Evolutionary conservation across 2,888 invertebrate species (phyloP), one percentile per base, ranked within the genome.

Genomic region (Drosophila paracracens): DNA sequence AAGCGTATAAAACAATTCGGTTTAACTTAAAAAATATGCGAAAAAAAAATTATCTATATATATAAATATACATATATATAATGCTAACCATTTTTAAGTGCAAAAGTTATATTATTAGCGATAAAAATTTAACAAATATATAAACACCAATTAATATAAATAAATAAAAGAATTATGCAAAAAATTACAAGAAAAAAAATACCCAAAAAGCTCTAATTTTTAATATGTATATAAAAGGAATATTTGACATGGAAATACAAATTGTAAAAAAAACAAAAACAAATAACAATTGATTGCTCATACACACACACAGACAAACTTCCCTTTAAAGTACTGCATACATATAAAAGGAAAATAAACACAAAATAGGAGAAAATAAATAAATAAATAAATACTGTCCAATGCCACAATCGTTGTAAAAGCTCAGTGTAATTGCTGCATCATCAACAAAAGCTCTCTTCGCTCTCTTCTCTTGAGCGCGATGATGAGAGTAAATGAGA

Each of bases 21-120:
- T 72, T 58, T 60, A 84, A 67, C 58, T 71, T 54, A 70, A 66
- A 70, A 31, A 59, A 46, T 57, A 59, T 50, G 63, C 71, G 65
- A 69, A 56, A 65, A 67, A 67, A 74, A 76, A 56, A 63, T 74
- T 11, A 51, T n/a, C 21, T 25, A 48, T 11, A 25, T 46, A 27
- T 48, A 50, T 51, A 50, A 18, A 50, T 53, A 54, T 56, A 56
- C 13, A 56, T 27, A 38, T 56, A 50, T 48, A 59, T 68, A 80
- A 83, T 68, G 73, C 88, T 82, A 84, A 89, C 63, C 70, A 82
- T 74, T 82, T 81, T 76, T 88, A 88, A 90, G 80, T 75, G 80
- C 69, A 79, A 79, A 74, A 68, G 71, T 82, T 82, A 82, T 79
- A 76, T 86, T 76, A 76, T 79, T 81, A 83, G 76, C 46, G 18